These are phyloP conservation scores for Drusus annulatus DNA, from an alignment of 1,140 invertebrate genomes.

Conservation along the genomic window DNA sequence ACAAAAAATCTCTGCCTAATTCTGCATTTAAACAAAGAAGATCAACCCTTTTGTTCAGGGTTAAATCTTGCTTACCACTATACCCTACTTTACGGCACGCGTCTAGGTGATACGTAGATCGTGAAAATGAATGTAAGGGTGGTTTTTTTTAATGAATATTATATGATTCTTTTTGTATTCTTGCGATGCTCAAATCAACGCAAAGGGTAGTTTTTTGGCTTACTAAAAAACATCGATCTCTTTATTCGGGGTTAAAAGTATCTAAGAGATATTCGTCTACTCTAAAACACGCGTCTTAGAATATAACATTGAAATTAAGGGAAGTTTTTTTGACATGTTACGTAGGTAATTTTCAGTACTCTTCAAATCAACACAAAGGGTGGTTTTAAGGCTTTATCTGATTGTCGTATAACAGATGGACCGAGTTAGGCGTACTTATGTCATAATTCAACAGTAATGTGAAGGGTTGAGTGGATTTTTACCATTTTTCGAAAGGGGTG, in stretches of 20 bases:
- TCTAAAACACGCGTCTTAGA: background rate
- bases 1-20: slow-evolving; percentile 18
- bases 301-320: too few relatives aligned
- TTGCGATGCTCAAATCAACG: too few relatives aligned
- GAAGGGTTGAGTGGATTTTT: slow-evolving; percentile 29
- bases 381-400: too few relatives aligned
- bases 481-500: slow-evolving; percentile 29
- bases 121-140: background rate
- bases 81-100: background rate
- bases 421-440: slow-evolving; percentile 39
- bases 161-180: too few relatives aligned
- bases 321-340: too few relatives aligned
- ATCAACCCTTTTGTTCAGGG: background rate
- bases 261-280: background rate
- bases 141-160: background rate
- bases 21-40: background rate
- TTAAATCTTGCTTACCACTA: background rate
- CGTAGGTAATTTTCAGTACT: too few relatives aligned
- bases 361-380: too few relatives aligned
- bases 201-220: too few relatives aligned
- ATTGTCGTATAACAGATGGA: slow-evolving; percentile 29
- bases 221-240: too few relatives aligned
- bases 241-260: too few relatives aligned
- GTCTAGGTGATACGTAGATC: background rate
- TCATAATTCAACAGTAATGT: slow-evolving; percentile 43